Conservation (phyloP, 2,113 vertebrate species). For the Lophura nycthemera region DNA sequence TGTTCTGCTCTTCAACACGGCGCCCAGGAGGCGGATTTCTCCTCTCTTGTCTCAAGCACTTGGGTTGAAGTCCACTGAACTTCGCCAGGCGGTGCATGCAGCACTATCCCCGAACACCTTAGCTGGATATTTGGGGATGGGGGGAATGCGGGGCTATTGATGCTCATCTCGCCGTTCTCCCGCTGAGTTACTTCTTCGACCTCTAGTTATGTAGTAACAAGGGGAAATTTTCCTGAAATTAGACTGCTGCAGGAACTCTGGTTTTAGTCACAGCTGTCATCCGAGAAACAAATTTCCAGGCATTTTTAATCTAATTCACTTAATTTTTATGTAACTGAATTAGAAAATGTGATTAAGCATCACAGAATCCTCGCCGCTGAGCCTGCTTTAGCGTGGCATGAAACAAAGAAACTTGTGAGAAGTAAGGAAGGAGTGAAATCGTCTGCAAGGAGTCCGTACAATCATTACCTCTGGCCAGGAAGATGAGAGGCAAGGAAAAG, state of each 20-base stretch:
- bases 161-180: constrained; percentile 50
- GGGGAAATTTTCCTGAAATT: constrained; percentile 85
- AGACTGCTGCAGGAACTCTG: constrained; percentile 83
- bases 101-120: background rate
- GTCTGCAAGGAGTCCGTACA: background rate
- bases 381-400: constrained; percentile 47
- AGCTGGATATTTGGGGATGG: background rate
- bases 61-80: background rate
- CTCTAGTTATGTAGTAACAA: constrained; percentile 74
- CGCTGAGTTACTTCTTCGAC: constrained; percentile 55
- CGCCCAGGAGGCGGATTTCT: background rate
- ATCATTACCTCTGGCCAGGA: background rate
- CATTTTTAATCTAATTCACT: constrained; percentile 83
- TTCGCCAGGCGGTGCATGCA: background rate
- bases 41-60: background rate
- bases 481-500: background rate
- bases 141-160: constrained; percentile 7
- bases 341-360: constrained; percentile 80
- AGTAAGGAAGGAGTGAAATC: constrained; percentile 30
- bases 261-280: constrained; percentile 84
- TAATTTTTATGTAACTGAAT: constrained; percentile 83
- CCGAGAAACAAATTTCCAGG: constrained; percentile 84
- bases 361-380: constrained; percentile 66
- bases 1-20: no score
- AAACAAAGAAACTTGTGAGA: constrained; percentile 50